These are phyloP conservation scores for Gambusia affinis DNA, from an alignment of 2,113 vertebrate genomes.

Conservation along the genomic window DNA sequence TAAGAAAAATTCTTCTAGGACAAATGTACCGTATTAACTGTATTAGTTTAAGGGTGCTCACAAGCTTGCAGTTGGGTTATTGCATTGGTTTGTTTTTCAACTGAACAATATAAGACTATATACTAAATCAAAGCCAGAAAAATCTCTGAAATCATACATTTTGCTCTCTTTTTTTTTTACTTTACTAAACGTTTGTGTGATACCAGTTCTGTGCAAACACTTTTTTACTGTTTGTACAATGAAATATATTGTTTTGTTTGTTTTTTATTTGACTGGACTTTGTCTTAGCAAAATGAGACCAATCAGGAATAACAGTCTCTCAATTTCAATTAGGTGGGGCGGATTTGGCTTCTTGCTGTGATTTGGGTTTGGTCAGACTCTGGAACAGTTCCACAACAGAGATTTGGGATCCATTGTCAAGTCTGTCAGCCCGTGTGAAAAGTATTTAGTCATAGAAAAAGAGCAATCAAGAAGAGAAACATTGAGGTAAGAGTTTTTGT, in stretches of 20 bases:
- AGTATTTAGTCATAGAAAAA: slow-evolving; percentile 71
- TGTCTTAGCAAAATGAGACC: no score
- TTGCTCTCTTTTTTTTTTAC: not conserved
- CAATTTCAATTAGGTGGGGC: slow-evolving; percentile 68
- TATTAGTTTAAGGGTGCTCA: no score
- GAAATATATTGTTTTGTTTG: not conserved
- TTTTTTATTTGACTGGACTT: not conserved
- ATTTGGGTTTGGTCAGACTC: slow-evolving; percentile 80
- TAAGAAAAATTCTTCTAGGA: not conserved
- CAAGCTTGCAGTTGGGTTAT: no score
- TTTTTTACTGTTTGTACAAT: no score
- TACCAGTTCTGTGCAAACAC: no score
- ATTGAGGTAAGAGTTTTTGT: slow-evolving; percentile 64
- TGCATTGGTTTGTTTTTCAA: not conserved
- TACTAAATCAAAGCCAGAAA: not conserved
- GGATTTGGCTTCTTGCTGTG: slow-evolving; percentile 74
- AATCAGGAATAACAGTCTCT: not conserved
- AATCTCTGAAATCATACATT: not conserved
- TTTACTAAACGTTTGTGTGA: no score
- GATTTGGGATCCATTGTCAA: slow-evolving; percentile 72
- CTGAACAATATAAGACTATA: not conserved
- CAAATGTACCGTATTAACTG: no score
- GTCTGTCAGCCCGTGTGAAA: slow-evolving; percentile 64
- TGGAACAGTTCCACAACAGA: slow-evolving; percentile 76
- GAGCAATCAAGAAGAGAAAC: slow-evolving; percentile 76